Evolutionary conservation across 2,888 invertebrate species (phyloP).

Genomic region (Tachina grossa): DNA sequence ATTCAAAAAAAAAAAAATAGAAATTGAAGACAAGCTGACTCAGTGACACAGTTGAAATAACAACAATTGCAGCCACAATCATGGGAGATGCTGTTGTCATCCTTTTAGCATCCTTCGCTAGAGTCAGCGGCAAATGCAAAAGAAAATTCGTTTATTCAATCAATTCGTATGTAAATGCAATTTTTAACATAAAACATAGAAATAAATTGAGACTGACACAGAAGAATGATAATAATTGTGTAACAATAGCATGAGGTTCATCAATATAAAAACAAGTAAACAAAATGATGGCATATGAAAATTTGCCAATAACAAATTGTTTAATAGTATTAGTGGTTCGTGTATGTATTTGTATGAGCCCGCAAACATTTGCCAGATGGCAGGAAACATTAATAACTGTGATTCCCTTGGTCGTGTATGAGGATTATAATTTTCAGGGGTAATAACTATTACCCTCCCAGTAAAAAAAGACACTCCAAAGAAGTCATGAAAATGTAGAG

Average conservation of each 20-base stretch:
- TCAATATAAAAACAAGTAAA: slow-evolving; percentile 30
- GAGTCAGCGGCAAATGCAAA: background rate
- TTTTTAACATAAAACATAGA: slow-evolving; percentile 36
- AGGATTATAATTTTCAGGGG: no score
- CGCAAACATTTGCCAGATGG: background rate
- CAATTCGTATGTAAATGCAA: slow-evolving; percentile 42
- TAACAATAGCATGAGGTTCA: slow-evolving; percentile 47
- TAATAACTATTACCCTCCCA: no score
- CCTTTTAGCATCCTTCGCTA: slow-evolving; percentile 15
- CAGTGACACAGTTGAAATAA: slow-evolving; percentile 49
- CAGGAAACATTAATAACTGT: no score
- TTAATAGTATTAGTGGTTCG: background rate
- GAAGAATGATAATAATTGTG: slow-evolving; percentile 37
- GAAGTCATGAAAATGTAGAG: no score
- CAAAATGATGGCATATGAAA: slow-evolving; percentile 19
- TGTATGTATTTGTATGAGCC: background rate
- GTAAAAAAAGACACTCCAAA: no score
- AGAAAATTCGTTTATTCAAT: slow-evolving; percentile 23
- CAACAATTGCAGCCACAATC: background rate
- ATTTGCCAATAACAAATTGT: slow-evolving; percentile 28
- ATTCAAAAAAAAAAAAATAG: slow-evolving; percentile 20
- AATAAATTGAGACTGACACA: slow-evolving; percentile 25
- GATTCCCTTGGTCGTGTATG: no score
- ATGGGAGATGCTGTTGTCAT: slow-evolving; percentile 36
- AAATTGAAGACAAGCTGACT: slow-evolving; percentile 46